Percentiles rank a stretch among this genome's conserved stretches.
Conservation (phyloP, 2,797 vertebrate genomes). For the Enteromius fasciolatus region DNA sequence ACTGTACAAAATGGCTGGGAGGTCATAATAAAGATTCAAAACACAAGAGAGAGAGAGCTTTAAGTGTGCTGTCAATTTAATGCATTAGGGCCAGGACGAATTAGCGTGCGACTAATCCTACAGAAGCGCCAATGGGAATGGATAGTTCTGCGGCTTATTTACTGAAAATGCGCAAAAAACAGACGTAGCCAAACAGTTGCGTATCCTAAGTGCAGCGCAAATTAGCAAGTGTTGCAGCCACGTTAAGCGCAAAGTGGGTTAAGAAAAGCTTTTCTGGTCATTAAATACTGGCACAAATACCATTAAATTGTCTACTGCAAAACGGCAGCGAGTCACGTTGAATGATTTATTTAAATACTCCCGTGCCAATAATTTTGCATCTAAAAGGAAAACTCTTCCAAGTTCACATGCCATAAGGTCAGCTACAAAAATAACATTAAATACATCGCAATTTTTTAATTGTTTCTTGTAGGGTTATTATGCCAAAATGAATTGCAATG, state of each 20-base stretch:
- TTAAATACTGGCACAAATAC: not conserved
- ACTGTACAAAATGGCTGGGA: not conserved
- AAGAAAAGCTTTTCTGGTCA: not conserved
- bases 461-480: not conserved
- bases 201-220: not conserved
- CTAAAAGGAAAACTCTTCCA: not conserved
- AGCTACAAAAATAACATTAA: not conserved
- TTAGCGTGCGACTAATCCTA: not conserved
- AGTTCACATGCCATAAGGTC: not conserved
- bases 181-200: not conserved
- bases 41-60: not conserved
- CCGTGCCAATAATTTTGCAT: not conserved
- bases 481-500: not conserved
- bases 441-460: not conserved
- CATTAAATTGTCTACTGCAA: not conserved
- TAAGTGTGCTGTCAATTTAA: not conserved
- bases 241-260: not conserved
- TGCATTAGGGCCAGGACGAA: not conserved
- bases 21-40: not conserved
- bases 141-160: not conserved
- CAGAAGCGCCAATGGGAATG: not conserved
- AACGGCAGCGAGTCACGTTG: not conserved
- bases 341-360: not conserved
- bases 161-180: not conserved
- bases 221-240: not conserved